Base-by-base conservation (phyloP, 2,888 invertebrate genomes). In the Limnephilus marmoratus region DNA sequence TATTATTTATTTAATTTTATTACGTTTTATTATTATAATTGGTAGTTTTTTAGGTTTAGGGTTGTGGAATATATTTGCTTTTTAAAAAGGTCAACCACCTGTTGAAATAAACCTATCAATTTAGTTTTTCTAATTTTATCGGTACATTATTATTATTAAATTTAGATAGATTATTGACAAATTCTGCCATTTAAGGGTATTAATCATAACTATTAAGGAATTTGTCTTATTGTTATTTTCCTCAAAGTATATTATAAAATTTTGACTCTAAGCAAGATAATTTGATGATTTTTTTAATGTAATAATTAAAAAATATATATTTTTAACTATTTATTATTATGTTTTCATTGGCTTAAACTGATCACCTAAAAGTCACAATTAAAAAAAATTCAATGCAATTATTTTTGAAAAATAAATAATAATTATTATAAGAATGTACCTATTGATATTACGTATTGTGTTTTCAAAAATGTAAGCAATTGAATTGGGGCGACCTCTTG, bases 181-280 rank as follows among this genome's bases (percentile, higher is more conserved):
- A 45, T 86, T 86, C 86, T 41, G 86, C 86, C 86, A 86, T 86
- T n/a, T 45, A 86, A 86, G 86, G 86, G 86, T 86, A 86, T 86
- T 86, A 37, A 83, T 37, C 37, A 83, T 83, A 83, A 86, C 86
- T 86, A 45, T 45, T 68, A 86, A 45, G 49, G 29, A 29, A 29
- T 86, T 29, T 41, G 29, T n/a, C 49, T 49, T 37, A 37, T 37
- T 86, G 2, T 45, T n/a, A 41, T 86, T 45, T 86, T 41, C n/a
- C 49, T 86, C 85, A 13, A 85, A 37, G n/a, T 15, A 86, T 29
- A 29, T n/a, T 45, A 85, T 41, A 18, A 53, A 53, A 53, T 53
- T 41, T 86, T 86, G 86, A 45, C 45, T 29, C 9, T 49, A 12
- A 83, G 83, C 45, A 49, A 29, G n/a, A 86, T 86, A 68, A 68